Percentiles rank a stretch among this genome's conserved stretches.
phyloP scores from a whole-genome alignment of 2,113 vertebrate genomes.

The Marmota monax region DNA sequence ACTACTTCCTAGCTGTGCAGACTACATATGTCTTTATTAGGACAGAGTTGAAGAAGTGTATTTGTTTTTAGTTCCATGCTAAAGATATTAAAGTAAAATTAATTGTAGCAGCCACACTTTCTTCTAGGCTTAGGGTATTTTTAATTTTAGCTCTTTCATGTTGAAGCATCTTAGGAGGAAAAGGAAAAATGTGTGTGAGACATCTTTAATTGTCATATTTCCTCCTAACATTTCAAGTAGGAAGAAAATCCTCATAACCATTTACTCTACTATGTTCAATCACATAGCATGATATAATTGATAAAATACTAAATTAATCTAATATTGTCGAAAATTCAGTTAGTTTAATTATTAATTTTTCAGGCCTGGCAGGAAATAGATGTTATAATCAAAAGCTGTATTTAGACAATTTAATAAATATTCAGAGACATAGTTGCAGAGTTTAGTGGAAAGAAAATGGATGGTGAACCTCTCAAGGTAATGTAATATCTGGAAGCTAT shows the following conservation, averaged over 20 bases:
- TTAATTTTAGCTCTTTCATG: neutral
- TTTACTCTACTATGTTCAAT: neutral
- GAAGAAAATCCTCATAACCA: neutral
- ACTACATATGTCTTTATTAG: neutral
- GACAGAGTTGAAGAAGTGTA: neutral
- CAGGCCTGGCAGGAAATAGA: neutral
- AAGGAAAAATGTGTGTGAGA: neutral
- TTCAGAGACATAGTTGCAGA: neutral
- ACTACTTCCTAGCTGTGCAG: neutral
- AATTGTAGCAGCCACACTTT: neutral
- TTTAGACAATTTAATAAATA: slow-evolving; percentile 14
- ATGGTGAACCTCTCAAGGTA: neutral
- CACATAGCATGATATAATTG: neutral
- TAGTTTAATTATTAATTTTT: neutral
- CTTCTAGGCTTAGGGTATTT: neutral
- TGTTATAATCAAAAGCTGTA: neutral
- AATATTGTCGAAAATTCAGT: neutral
- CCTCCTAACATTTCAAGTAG: neutral
- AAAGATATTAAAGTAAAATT: neutral
- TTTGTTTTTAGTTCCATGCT: neutral
- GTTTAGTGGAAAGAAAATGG: neutral
- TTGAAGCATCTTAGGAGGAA: neutral
- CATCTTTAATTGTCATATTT: neutral
- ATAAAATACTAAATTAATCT: neutral
- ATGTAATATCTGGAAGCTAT: neutral